Evolutionary conservation across 2,113 vertebrate genomes (phyloP), one percentile per base, ranked within the genome.

Genomic region (Sarotherodon lohbergeri): DNA sequence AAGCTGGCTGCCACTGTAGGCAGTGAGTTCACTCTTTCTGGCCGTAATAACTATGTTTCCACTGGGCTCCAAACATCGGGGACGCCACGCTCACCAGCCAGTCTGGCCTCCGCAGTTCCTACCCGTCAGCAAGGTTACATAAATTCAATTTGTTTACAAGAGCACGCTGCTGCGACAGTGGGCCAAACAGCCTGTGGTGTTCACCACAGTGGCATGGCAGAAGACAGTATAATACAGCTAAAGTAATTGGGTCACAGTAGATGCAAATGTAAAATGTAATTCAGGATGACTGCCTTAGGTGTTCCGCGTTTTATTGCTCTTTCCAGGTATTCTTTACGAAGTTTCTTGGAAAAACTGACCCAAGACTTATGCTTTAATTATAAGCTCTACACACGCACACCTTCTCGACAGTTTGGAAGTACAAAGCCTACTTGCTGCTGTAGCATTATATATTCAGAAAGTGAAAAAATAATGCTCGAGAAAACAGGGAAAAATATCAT

Each of bases 71-170:
- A 81, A 88, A 89, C 87, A 92, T 88, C 3, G 24, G 86, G 76
- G 86, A 57, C 3, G 66, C 61, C 83, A 29, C 32, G 43, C 81
- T 78, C 76, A 32, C 86, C 86, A 61, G 82, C 86, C 71, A 50
- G 73, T 82, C 78, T 52, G 87, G 88, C 86, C 92, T 88, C 57
- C 34, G 83, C 89, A n/a, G 73, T 79, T 91, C 80, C 86, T 90
- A 19, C 94, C 93, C 91, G 8, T 89, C 89, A 95, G 94, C 94
- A 90, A 94, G 92, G 95, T 92, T 95, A 93, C 91, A 89, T 91
- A 91, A 93, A 95, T 91, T 95, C 88, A 88, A 92, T 94, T 94
- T 94, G 94, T 94, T 92, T 95, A 89, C 85, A 80, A 57, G 87
- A 86, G 85, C 79, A 76, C n/a, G 78, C 80, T 17, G 80, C 79